Base-by-base conservation (phyloP, 2,888 invertebrate genomes). In the Caenorhabditis virilis region DNA sequence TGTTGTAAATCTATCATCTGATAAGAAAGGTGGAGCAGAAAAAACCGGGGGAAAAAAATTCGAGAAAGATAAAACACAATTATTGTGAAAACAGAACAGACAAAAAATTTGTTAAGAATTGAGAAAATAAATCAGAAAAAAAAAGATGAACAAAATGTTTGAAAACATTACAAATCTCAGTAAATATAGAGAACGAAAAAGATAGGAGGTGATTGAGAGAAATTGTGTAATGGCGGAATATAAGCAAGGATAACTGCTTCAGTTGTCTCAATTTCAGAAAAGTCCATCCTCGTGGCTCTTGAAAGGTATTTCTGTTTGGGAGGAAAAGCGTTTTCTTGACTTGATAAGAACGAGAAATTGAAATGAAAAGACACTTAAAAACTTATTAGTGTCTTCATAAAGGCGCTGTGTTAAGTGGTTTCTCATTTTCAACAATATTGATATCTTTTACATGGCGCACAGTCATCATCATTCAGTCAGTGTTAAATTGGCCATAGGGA, bases 81-180 rank as follows among this genome's bases (percentile, higher is more conserved):
- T 15, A 30, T 26, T 25, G 22, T 18, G n/a, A 45, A 41, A 39
- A 38, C 22, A 42, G 1, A 43, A 11, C 7, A n/a, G 38, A 38
- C 16, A 20, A 42, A 23, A 20, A 42, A 20, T 15, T n/a, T 11
- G 42, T 20, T 9, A 15, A 22, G 18, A 20, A 43, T n/a, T 26
- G 18, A 56, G 22, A 30, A 45, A 39, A 48, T 43, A 25, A 56
- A 35, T 16, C 15, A n/a, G 48, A 53, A 39, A 48, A 43, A 64
- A 53, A 51, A 50, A 54, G 54, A 54, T 63, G 58, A 64, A 64
- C 54, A 23, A 64, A 64, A 58, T 63, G 57, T 63, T 63, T 63
- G 46, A 46, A 63, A 63, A 63, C 63, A 63, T 63, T 63, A 57
- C 63, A 63, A 63, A 63, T 63, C 51, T 49, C 45, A 45, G 57